Conservation (phyloP, 1,140 invertebrate species). For the Brevipalpus yothersi region DNA sequence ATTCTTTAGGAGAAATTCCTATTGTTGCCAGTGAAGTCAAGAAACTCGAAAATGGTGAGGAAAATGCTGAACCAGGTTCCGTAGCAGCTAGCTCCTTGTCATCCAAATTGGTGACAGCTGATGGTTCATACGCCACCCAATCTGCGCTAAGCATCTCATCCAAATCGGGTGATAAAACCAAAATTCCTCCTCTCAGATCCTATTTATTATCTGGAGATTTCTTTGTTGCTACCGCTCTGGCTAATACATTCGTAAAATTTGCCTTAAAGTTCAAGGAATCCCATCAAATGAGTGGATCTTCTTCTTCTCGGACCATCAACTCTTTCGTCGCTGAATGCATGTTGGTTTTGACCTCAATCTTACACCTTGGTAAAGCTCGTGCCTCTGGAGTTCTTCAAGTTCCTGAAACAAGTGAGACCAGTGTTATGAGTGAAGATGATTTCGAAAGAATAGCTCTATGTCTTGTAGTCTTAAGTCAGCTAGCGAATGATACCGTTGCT, state of each 20-base stretch:
- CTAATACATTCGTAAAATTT: conserved; percentile 72
- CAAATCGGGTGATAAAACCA: conserved; percentile 1
- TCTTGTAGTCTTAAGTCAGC: conserved; percentile 20
- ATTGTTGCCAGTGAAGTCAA: conserved; percentile 64
- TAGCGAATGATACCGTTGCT: not conserved
- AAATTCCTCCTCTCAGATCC: conserved; percentile 49
- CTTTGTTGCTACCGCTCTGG: conserved; percentile 75
- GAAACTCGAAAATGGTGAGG: conserved; percentile 29
- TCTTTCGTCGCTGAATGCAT: conserved; percentile 52
- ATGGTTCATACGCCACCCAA: conserved; percentile 95
- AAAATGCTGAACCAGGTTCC: conserved; percentile 12
- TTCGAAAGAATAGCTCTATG: conserved; percentile 67
- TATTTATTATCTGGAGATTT: conserved; percentile 86
- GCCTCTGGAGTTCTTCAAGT: conserved; percentile 8
- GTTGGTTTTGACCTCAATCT: conserved; percentile 59
- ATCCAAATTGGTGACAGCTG: conserved; percentile 59
- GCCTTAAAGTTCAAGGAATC: conserved; percentile 41
- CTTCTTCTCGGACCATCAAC: conserved; percentile 12
- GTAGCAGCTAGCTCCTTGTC: conserved; percentile 16
- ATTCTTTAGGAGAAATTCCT: conserved; percentile 38
- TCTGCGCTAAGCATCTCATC: conserved; percentile 63
- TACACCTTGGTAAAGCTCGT: conserved; percentile 55
- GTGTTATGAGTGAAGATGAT: conserved; percentile 77
- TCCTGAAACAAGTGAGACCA: conserved; percentile 16
- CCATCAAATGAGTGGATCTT: not conserved